These are phyloP conservation scores for Poeciliopsis presidionis DNA, from an alignment of 2,797 vertebrate genomes.

Conservation along the genomic window DNA sequence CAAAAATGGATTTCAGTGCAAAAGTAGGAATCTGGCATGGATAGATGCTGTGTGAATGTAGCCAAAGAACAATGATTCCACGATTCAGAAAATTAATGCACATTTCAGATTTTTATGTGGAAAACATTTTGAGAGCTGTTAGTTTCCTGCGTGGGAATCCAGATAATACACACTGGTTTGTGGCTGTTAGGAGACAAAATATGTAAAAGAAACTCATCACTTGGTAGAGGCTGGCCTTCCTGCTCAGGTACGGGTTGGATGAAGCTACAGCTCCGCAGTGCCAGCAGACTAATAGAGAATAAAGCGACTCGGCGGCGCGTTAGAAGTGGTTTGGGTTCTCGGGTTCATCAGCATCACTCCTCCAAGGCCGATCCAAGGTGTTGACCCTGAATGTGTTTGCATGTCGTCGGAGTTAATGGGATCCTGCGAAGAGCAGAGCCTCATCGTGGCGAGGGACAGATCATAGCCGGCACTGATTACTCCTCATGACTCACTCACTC, in stretches of 20 bases:
- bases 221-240: not conserved
- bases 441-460: conserved; percentile 33
- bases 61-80: not conserved
- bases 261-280: not conserved
- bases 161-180: not conserved
- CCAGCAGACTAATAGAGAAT: conserved; percentile 6
- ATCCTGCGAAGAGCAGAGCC: conserved; percentile 29
- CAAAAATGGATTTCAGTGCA: too few species aligned
- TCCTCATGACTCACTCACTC: conserved; percentile 50
- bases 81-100: not conserved
- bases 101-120: not conserved
- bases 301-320: not conserved
- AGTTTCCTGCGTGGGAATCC: not conserved
- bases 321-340: not conserved
- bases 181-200: not conserved
- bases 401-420: conserved; percentile 37
- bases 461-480: conserved; percentile 52
- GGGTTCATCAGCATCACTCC: conserved; percentile 26
- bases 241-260: not conserved
- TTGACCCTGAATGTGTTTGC: conserved; percentile 54
- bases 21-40: too few species aligned
- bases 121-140: not conserved
- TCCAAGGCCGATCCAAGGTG: conserved; percentile 39
- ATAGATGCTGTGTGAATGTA: not conserved
- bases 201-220: not conserved